Base-by-base conservation (phyloP, 2,113 vertebrate genomes). In the Megaleporinus macrocephalus region DNA sequence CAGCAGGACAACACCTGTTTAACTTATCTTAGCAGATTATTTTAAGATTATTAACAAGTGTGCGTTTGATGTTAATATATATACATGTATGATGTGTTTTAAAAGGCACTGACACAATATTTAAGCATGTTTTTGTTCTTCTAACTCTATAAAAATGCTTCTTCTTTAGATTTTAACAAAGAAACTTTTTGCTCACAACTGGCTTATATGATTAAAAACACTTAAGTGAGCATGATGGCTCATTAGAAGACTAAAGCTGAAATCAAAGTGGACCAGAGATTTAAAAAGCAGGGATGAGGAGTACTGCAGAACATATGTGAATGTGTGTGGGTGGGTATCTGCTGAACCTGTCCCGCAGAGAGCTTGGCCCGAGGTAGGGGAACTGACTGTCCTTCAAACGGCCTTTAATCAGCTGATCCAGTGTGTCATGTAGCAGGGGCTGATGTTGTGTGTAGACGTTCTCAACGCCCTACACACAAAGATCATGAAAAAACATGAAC, bases 401-500 rank as follows among this genome's bases (percentile, higher is more conserved):
- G 0, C 97, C 97, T 91, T 98, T 99, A 86, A 99, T 96, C 88
- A 99, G 96, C 87, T 97, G 96, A 80, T 99, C 98, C 78, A 99
- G 88, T 0, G 97, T 98, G 83, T 99, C 97, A 0, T 97, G 95
- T 0, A 99, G 93, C 44, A 98, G 93, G 7, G 98, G 97, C 77
- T 97, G 97, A 90, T 99, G 98, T 83, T 99, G 98, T 0, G 97
- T 96, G 81, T 99, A 99, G 1, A 99, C 96, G 0, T 99, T 99
- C 91, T 99, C 97, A 1, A 99, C 96, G 0, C 98, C 98, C 97
- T 99, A 78, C 7, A 47, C 7, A 83, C 55, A 73, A 47, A 79
- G 22, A 84, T 18, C 22, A 75, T 26, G 15, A 55, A 55, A 55
- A 55, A 55, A 51, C 2, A 16, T 3, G 3, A 51, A 51, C 9